These are phyloP conservation scores for Diogma glabrata DNA, from an alignment of 2,888 invertebrate genomes.

Conservation along the genomic window DNA sequence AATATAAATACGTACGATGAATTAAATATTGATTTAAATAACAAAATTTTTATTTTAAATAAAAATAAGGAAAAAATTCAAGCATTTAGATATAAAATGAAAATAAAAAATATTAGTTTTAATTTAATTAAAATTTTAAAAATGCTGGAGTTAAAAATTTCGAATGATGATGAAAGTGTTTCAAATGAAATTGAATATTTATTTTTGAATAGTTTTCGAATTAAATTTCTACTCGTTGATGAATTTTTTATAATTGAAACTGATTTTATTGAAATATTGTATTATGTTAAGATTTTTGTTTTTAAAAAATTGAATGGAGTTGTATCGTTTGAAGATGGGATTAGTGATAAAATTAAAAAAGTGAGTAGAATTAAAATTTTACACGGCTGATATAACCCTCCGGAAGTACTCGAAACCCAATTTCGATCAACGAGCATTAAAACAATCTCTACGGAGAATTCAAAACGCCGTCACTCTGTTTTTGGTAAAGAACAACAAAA, in stretches of 20 bases:
- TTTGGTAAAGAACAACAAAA: too few relatives aligned
- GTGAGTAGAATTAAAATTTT: too few relatives aligned
- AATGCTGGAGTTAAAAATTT: neutral
- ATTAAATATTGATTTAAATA: conserved; percentile 2
- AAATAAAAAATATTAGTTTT: neutral
- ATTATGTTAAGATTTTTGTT: neutral
- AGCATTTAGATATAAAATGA: neutral
- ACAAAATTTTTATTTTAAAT: conserved; percentile 2
- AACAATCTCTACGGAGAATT: too few relatives aligned
- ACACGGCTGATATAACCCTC: too few relatives aligned
- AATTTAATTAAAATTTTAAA: neutral
- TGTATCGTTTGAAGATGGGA: neutral
- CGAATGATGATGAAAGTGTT: neutral
- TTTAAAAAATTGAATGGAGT: neutral
- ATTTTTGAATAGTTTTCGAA: neutral
- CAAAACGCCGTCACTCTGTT: too few relatives aligned
- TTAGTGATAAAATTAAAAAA: neutral
- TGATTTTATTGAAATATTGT: neutral
- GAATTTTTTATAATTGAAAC: neutral
- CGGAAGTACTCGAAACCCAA: too few relatives aligned
- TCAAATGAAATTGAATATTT: neutral
- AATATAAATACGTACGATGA: neutral
- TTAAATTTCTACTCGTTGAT: neutral
- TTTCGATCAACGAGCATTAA: too few relatives aligned
- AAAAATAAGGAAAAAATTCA: neutral